These are phyloP conservation scores for Sebastes aleutianus DNA, from an alignment of 2,797 vertebrate species.

Conservation along the genomic window DNA sequence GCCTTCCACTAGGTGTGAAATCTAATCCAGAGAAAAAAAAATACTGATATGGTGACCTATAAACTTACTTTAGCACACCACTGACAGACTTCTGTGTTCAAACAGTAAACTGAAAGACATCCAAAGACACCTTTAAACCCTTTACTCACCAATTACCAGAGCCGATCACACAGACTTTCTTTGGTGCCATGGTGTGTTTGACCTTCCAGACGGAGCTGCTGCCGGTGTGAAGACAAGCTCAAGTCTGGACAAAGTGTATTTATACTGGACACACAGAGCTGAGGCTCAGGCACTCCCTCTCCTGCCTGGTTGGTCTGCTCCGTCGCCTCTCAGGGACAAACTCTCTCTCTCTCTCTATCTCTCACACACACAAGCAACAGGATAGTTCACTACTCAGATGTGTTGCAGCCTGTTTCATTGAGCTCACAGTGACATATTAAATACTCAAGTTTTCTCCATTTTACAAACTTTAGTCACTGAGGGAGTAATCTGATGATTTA, in stretches of 20 bases:
- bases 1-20: neutral
- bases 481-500: neutral
- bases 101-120: neutral
- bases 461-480: neutral
- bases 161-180: slow-evolving; percentile 92
- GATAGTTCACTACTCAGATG: neutral
- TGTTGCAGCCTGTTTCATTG: neutral
- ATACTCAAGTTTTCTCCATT: neutral
- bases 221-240: slow-evolving; percentile 26
- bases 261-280: slow-evolving; percentile 60
- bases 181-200: slow-evolving; percentile 73
- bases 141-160: slow-evolving; percentile 95
- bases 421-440: neutral
- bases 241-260: slow-evolving; percentile 47
- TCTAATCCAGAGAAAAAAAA: neutral
- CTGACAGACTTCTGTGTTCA: neutral
- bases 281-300: slow-evolving; percentile 51
- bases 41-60: neutral
- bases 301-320: slow-evolving; percentile 47
- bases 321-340: neutral
- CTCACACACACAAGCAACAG: neutral
- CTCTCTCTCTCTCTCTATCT: neutral
- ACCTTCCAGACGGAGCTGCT: slow-evolving; percentile 40
- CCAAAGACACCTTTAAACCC: neutral
- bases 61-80: neutral